Conservation (phyloP, 2,797 vertebrate species). For the Eulemur rubriventer region DNA sequence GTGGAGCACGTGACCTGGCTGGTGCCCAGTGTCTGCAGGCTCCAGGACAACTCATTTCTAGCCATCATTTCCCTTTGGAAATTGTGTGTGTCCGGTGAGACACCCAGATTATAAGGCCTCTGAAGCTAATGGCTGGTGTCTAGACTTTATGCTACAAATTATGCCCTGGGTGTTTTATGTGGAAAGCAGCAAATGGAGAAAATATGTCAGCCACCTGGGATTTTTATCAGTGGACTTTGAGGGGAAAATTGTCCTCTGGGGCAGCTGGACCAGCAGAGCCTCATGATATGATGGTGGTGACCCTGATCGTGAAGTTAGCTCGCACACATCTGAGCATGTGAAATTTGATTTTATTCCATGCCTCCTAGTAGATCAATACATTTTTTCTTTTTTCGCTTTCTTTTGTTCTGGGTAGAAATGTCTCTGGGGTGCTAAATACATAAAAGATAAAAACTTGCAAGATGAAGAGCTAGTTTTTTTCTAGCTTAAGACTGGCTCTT, state of each 20-base stretch:
- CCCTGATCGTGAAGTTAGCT: neutral
- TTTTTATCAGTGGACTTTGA: neutral
- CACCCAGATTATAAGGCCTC: neutral
- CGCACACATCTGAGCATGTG: neutral
- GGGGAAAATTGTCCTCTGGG: neutral
- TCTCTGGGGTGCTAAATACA: neutral
- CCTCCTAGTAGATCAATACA: neutral
- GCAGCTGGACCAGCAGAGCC: neutral
- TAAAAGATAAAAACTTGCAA: neutral
- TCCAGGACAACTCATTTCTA: too few relatives aligned
- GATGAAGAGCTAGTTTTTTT: neutral
- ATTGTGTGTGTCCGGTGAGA: neutral
- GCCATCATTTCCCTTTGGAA: neutral
- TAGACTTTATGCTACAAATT: neutral
- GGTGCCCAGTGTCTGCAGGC: neutral
- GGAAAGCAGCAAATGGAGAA: neutral
- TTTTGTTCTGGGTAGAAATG: neutral
- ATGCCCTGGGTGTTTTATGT: fast-evolving
- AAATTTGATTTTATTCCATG: neutral
- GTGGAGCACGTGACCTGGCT: neutral
- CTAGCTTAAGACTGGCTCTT: neutral
- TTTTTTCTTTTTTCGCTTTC: neutral
- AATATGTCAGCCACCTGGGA: neutral
- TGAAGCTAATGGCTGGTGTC: neutral
- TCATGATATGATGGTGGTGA: neutral